Evolutionary conservation across 2,888 invertebrate species (phyloP), one percentile per base, ranked within the genome.

Genomic region (Metalampra italica): DNA sequence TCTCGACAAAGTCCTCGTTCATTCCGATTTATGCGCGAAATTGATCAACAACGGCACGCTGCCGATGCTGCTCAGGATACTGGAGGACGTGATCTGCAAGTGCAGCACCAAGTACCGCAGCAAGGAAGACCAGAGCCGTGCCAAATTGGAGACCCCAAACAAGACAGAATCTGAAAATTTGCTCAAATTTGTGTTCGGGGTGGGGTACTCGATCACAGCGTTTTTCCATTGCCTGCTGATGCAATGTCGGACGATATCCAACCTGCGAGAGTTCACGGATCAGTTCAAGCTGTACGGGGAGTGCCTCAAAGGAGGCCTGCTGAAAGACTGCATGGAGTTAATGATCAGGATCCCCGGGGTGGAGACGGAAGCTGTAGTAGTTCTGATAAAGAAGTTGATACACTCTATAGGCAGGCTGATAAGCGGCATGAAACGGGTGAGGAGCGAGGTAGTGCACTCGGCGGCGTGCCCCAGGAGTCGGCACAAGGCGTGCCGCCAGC

Each of bases 161-260:
- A 71, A 75, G 66, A 68, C 80, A 50, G 91, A 91, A 66, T 85
- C 90, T 9, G 81, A 84, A 14, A 78, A 91, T 55, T 66, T 90
- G 56, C 90, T 92, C 60, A 91, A 91, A 66, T 92, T 91, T 56
- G 84, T 92, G 4, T 92, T 92, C 66, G 92, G 91, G 0, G 83
- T 91, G 4, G 89, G 90, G 9, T 92, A 91, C 57, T 91, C 91
- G 0, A 82, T 92, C 38, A 82, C 91, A 0, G 91, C 91, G 0
- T 92, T 92, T 66, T 88, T 92, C 47, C 91, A 92, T 56, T 91
- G 91, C 50, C 67, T 92, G 7, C 65, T 92, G 29, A 90, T 91
- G 74, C 91, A 91, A 52, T 90, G 91, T 49, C 79, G 86, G 1
- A 78, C 80, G 3, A 72, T 87, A 0, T 92, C 92, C 14, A 90